Conservation (phyloP, 2,888 invertebrate species). For the Ennomos erosarius region DNA sequence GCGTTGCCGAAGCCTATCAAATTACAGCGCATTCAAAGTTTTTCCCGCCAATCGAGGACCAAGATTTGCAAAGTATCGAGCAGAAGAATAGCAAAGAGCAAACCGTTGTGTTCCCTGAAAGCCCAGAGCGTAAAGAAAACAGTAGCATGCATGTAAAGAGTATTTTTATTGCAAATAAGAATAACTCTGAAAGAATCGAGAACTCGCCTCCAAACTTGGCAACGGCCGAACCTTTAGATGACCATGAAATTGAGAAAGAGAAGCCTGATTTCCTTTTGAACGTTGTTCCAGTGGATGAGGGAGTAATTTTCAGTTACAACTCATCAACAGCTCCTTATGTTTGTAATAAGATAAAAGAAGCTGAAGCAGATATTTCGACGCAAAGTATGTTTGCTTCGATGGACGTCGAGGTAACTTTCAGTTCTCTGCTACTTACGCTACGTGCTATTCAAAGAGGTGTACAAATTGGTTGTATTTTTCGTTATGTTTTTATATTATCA, state of each 20-base stretch:
- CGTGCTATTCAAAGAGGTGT: too few relatives aligned
- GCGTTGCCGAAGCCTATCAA: constrained; percentile 49
- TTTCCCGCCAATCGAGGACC: constrained; percentile 58
- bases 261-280: constrained; percentile 63
- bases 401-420: constrained; percentile 67
- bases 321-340: constrained; percentile 43
- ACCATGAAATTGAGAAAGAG: constrained; percentile 46
- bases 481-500: too few relatives aligned
- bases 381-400: constrained; percentile 61
- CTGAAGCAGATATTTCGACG: constrained; percentile 60
- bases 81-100: constrained; percentile 47
- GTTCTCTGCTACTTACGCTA: not conserved
- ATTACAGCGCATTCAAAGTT: constrained; percentile 55
- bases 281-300: constrained; percentile 45
- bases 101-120: constrained; percentile 50
- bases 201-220: constrained; percentile 24
- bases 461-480: too few relatives aligned
- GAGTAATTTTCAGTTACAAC: constrained; percentile 51
- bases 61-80: constrained; percentile 46
- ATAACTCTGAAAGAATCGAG: constrained; percentile 10
- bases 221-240: constrained; percentile 27
- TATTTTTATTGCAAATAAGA: constrained; percentile 42
- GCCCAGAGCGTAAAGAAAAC: constrained; percentile 38
- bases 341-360: constrained; percentile 53
- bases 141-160: constrained; percentile 47